A percentile compares a stretch with the other conserved stretches of the same genome.
phyloP scores from a whole-genome alignment of 2,113 vertebrate genomes.

The Atrichornis clamosus region DNA sequence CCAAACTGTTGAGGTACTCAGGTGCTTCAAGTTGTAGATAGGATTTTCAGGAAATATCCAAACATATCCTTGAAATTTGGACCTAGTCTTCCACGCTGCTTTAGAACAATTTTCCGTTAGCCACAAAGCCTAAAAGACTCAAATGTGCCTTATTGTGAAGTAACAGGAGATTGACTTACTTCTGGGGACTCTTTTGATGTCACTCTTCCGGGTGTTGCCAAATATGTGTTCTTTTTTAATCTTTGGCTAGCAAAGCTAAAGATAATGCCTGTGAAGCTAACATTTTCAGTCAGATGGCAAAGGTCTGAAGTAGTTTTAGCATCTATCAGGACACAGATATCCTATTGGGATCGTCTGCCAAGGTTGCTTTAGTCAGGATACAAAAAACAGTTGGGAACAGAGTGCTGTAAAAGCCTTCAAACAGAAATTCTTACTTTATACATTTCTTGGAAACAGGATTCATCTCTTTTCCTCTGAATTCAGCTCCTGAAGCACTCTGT shows the following conservation, averaged over 20 bases:
- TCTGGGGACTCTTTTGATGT: not conserved
- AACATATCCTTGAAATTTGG: not conserved
- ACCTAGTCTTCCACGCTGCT: not conserved
- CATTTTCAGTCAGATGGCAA: not conserved
- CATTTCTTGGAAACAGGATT: not conserved
- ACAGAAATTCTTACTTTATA: not conserved
- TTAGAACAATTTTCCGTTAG: not conserved
- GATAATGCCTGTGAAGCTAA: not conserved
- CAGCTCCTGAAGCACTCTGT: not conserved
- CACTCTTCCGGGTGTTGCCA: not conserved
- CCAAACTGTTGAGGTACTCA: not conserved
- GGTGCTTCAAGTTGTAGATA: not conserved
- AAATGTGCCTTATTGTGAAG: not conserved
- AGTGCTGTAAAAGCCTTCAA: constrained; percentile 18
- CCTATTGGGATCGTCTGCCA: not conserved
- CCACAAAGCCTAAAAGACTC: not conserved
- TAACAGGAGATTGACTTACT: not conserved
- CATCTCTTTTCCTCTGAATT: not conserved
- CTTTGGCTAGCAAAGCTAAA: not conserved
- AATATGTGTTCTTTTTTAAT: not conserved
- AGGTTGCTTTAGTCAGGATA: not conserved
- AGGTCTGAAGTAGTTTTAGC: not conserved
- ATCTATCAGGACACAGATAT: not conserved
- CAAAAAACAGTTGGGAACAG: not conserved
- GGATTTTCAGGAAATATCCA: not conserved